Percentiles rank a stretch among this genome's conserved stretches.
These are phyloP conservation scores for Ailuropoda melanoleuca DNA, from an alignment of 2,113 vertebrate genomes.

Conservation along the genomic window DNA sequence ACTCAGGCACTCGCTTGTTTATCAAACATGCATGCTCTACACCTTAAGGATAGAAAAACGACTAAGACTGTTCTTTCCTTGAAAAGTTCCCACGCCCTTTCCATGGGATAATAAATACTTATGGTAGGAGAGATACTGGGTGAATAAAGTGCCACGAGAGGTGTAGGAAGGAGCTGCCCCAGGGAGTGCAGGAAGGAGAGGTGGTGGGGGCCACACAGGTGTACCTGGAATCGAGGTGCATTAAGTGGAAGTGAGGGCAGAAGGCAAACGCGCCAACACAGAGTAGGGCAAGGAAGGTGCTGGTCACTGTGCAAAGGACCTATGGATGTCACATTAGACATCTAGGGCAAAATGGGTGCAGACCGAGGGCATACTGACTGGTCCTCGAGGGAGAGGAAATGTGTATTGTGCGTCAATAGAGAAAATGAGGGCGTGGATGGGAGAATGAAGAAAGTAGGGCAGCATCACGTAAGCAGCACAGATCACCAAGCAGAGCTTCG, in stretches of 20 bases:
- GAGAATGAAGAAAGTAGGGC: neutral
- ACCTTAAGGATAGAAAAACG: neutral
- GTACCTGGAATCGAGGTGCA: neutral
- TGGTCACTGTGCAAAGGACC: neutral
- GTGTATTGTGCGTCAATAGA: too few species aligned
- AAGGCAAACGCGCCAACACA: neutral
- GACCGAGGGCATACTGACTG: neutral
- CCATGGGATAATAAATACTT: neutral
- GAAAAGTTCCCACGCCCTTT: neutral
- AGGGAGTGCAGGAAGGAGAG: neutral
- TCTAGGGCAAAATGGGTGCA: neutral
- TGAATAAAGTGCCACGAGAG: neutral
- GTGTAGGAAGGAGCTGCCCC: neutral
- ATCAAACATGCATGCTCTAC: neutral
- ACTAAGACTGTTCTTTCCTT: neutral
- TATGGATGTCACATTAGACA: neutral
- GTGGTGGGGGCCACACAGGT: neutral
- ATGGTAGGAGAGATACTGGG: neutral
- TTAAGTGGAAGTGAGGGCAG: neutral
- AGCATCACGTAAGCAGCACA: rapidly evolving
- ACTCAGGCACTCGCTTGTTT: neutral
- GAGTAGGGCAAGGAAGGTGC: neutral
- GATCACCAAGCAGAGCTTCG: neutral
- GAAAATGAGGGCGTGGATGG: neutral
- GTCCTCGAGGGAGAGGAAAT: neutral